Conservation (phyloP, 2,888 invertebrate genomes). For the Pseudococcus jackbeardsleyi region DNA sequence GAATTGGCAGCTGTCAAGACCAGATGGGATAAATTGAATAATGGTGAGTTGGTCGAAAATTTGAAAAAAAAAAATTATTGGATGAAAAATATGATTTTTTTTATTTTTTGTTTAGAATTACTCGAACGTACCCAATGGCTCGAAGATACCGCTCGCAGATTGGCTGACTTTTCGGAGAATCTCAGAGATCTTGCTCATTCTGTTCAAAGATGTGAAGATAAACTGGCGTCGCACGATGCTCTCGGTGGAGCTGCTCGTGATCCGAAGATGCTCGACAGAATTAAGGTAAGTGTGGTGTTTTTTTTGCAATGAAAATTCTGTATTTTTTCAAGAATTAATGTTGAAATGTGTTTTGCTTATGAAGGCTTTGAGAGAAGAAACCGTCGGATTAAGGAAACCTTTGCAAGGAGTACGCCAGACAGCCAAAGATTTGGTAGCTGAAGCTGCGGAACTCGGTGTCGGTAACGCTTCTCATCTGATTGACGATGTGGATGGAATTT, state of each 20-base stretch:
- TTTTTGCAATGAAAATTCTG: no score
- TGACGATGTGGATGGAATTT: constrained; percentile 83
- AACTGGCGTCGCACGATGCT: constrained; percentile 81
- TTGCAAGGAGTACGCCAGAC: constrained; percentile 76
- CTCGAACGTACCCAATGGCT: constrained; percentile 82
- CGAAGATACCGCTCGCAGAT: constrained; percentile 85
- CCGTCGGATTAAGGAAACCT: constrained; percentile 82
- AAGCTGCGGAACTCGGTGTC: constrained; percentile 81
- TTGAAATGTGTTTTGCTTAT: no score
- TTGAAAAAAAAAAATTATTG: not conserved
- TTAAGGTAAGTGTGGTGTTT: constrained; percentile 69
- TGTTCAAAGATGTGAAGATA: constrained; percentile 90
- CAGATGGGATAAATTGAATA: constrained; percentile 92
- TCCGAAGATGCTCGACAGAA: constrained; percentile 85
- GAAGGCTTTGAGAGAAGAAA: constrained; percentile 85
- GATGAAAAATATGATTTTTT: no score
- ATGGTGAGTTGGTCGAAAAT: constrained; percentile 72
- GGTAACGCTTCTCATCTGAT: constrained; percentile 84
- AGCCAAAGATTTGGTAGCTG: constrained; percentile 83
- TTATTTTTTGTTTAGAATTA: constrained; percentile 72
- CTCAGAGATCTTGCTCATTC: constrained; percentile 87
- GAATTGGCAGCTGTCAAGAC: constrained; percentile 86
- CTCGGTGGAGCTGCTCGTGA: constrained; percentile 83
- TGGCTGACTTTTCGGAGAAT: constrained; percentile 88
- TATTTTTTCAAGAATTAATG: no score